Base-by-base conservation (phyloP, 1,140 invertebrate genomes). In the Tetramorium simillimum region DNA sequence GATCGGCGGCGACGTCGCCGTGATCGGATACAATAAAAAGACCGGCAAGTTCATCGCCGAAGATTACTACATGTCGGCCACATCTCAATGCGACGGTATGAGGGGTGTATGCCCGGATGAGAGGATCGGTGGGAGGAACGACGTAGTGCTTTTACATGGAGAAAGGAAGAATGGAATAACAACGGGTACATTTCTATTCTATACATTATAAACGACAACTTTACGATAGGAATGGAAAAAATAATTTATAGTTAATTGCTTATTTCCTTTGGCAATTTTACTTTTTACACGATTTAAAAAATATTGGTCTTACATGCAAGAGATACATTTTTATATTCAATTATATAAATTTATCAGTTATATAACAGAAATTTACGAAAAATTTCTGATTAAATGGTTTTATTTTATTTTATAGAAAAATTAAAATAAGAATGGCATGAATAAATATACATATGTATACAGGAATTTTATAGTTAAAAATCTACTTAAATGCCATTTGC, bases 71-170 rank as follows among this genome's bases (percentile, higher is more conserved):
- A 97, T 99, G 93, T 97, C 97, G 0, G 97, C 97, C 63, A 95
- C 97, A n/a, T 96, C 97, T 7, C 98, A 98, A 92, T 98, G 97
- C 91, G 97, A 98, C 92, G 97, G 98, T 0, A 97, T 96, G 80
- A 96, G 96, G 18, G 98, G 98, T 0, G 98, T 98, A 5, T 99
- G 98, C 92, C 98, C 98, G 0, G 98, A 99, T 92, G 96, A 97
- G 56, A 95, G 97, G 40, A 95, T 99, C 0, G 98, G 98, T 0
- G 98, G 98, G 0, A 96, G 96, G 76, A 98, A 99, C 92, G 98
- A 99, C 92, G 98, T 97, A 0, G 95, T 96, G 16, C 94, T 98
- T 4, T 95, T 98, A 9, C 96, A 96, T 24, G 98, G 97, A 2
- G 96, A 97, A 62, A 96, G 98, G 40, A 96, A 96, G 73, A 97